Percentiles rank a stretch among this genome's conserved stretches.
Conservation (phyloP, 2,113 vertebrate genomes). For the Onychostoma macrolepis region DNA sequence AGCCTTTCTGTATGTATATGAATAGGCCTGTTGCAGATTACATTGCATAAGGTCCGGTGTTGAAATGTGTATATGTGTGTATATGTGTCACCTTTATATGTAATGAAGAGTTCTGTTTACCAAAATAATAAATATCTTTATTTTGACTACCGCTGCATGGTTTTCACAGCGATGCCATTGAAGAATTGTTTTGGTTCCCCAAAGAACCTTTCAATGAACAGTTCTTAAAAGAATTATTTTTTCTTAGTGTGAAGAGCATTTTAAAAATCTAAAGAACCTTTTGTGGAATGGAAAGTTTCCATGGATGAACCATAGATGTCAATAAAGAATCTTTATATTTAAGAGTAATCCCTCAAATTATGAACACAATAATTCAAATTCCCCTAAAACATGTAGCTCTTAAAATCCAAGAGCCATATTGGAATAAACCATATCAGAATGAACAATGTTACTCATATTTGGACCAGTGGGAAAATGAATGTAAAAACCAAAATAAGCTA, state of each 20-base stretch:
- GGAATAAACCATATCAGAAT: neutral
- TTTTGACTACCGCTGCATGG: constrained; percentile 23
- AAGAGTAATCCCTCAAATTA: neutral
- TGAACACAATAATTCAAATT: neutral
- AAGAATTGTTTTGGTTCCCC: too few relatives aligned
- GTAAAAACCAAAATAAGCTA: neutral
- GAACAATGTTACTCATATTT: neutral
- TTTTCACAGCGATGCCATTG: too few relatives aligned
- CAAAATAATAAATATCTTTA: constrained; percentile 43
- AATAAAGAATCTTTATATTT: neutral
- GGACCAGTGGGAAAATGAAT: neutral
- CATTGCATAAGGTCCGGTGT: neutral
- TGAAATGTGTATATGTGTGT: neutral
- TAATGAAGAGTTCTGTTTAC: neutral
- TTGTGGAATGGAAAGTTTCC: neutral
- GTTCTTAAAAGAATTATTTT: too few relatives aligned
- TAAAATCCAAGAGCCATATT: neutral
- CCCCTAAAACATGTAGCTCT: neutral
- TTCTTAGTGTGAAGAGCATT: too few relatives aligned
- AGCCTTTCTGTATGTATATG: neutral
- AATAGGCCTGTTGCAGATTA: neutral
- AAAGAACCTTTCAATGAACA: too few relatives aligned
- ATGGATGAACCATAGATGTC: too few relatives aligned
- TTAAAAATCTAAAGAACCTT: neutral
- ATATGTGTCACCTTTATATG: neutral